A percentile compares a stretch with the other conserved stretches of the same genome.
Conservation (phyloP, 2,113 vertebrate species). For the Microtus pennsylvanicus region DNA sequence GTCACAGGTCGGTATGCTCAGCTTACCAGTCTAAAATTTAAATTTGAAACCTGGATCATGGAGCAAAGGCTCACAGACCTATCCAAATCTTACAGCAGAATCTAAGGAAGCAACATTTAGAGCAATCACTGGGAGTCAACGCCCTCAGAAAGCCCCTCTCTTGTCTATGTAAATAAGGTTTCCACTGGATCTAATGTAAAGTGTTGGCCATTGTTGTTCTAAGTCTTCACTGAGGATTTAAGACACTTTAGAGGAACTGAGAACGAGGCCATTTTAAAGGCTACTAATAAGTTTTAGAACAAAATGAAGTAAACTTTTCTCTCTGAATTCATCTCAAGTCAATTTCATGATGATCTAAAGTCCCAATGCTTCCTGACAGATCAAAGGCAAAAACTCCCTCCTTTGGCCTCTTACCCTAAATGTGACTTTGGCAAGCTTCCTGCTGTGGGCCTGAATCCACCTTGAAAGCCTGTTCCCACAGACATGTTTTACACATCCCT, state of each 20-base stretch:
- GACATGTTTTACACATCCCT: background rate
- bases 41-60: background rate
- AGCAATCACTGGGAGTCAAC: background rate
- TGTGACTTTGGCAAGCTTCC: background rate
- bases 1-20: background rate
- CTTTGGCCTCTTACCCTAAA: background rate
- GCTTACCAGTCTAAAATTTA: background rate
- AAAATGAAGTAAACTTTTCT: slow-evolving; percentile 18
- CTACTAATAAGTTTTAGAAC: background rate
- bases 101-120: slow-evolving; percentile 10
- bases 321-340: background rate
- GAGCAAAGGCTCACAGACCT: background rate
- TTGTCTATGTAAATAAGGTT: background rate
- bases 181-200: background rate
- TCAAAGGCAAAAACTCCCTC: background rate
- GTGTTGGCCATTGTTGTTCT: background rate
- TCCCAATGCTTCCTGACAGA: background rate
- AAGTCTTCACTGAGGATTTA: background rate
- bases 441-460: background rate
- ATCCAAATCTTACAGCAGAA: background rate
- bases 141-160: background rate
- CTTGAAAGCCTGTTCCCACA: background rate
- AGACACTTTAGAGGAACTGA: background rate
- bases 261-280: background rate
- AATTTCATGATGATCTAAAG: background rate